phyloP scores from a whole-genome alignment of 2,888 invertebrate genomes.

The Andrena bicolor region DNA sequence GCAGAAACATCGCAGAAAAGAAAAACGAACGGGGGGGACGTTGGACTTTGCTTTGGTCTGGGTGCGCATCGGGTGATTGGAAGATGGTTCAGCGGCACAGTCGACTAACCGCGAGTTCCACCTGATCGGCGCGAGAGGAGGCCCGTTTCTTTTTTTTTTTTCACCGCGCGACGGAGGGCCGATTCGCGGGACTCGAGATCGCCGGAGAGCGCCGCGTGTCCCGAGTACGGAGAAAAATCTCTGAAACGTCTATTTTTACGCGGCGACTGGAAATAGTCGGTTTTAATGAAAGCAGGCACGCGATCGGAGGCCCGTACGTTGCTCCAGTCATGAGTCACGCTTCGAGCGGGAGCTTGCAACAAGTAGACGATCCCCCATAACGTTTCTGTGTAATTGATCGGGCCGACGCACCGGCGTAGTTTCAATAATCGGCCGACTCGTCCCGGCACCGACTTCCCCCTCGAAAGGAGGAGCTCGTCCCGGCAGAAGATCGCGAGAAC shows the following conservation, averaged over 20 bases:
- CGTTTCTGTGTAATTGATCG: slow-evolving; percentile 44
- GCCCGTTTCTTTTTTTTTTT: not conserved
- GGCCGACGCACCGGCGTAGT: slow-evolving; percentile 15
- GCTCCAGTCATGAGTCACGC: slow-evolving; percentile 62
- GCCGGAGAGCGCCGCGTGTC: not conserved
- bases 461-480: not conserved
- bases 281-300: slow-evolving; percentile 65
- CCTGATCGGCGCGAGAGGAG: not conserved
- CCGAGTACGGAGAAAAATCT: slow-evolving; percentile 57
- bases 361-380: slow-evolving; percentile 55
- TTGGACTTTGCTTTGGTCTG: not conserved
- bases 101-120: not conserved
- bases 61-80: not conserved
- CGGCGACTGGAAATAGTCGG: slow-evolving; percentile 59
- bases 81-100: not conserved
- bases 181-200: not conserved
- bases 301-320: slow-evolving; percentile 59
- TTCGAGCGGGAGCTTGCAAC: slow-evolving; percentile 58
- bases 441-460: not conserved
- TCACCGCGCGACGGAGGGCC: not conserved
- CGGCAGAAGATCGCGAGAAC: not conserved
- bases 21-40: not conserved
- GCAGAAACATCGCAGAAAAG: slow-evolving; percentile 35
- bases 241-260: slow-evolving; percentile 58
- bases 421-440: slow-evolving; percentile 30